Conservation (phyloP, 2,113 vertebrate species). For the Phainopepla nitens region DNA sequence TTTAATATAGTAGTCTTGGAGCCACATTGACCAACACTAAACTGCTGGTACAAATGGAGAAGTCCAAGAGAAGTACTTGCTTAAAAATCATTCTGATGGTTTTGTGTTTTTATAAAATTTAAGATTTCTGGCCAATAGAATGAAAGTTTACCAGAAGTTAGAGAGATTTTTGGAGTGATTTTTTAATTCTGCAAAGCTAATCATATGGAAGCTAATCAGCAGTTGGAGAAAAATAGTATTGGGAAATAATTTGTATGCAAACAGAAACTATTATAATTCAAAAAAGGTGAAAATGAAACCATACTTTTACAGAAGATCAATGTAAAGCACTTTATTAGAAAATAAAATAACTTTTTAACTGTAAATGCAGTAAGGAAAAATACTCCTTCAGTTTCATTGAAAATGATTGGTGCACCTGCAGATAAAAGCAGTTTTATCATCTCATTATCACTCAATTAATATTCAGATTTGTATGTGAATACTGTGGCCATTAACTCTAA, state of each 20-base stretch:
- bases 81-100: neutral
- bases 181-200: slow-evolving; percentile 68
- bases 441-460: slow-evolving; percentile 96
- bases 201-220: slow-evolving; percentile 74
- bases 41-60: neutral
- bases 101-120: slow-evolving; percentile 38
- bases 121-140: neutral
- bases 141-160: slow-evolving; percentile 72
- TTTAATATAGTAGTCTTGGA: neutral
- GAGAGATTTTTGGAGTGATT: slow-evolving; percentile 52
- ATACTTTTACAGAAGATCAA: slow-evolving; percentile 81
- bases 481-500: slow-evolving; percentile 85
- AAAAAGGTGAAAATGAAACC: slow-evolving; percentile 79
- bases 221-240: slow-evolving; percentile 75
- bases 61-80: neutral
- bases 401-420: slow-evolving; percentile 88
- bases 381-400: slow-evolving; percentile 73
- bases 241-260: slow-evolving; percentile 86
- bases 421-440: slow-evolving; percentile 82
- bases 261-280: slow-evolving; percentile 76
- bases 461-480: slow-evolving; percentile 88
- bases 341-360: slow-evolving; percentile 91
- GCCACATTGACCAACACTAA: neutral
- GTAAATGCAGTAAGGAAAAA: slow-evolving; percentile 77
- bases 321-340: slow-evolving; percentile 88